Conservation (phyloP, 2,113 vertebrate species). For the Tretioscincus oriximinensis region DNA sequence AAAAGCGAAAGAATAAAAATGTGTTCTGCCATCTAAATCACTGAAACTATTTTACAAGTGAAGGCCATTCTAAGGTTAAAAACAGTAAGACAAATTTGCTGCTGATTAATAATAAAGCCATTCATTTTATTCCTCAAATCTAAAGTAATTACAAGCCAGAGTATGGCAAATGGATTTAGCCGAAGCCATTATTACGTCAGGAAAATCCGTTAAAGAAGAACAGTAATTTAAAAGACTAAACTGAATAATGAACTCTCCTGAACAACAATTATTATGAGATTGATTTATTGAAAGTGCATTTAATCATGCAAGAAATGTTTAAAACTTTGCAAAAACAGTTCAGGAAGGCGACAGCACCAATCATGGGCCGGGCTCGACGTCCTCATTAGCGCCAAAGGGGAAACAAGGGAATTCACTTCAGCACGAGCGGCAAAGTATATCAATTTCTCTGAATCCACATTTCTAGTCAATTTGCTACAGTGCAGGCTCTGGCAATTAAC, state of each 20-base stretch:
- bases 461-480: constrained; percentile 67
- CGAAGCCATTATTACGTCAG: constrained; percentile 67
- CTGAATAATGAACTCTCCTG: constrained; percentile 70
- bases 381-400: constrained; percentile 55
- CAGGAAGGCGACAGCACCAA: constrained; percentile 57
- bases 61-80: constrained; percentile 69
- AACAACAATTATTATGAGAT: constrained; percentile 72
- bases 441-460: constrained; percentile 61
- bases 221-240: constrained; percentile 71
- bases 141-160: constrained; percentile 70
- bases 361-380: constrained; percentile 49
- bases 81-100: constrained; percentile 71
- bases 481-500: constrained; percentile 62
- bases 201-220: constrained; percentile 70
- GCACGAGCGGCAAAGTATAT: constrained; percentile 63
- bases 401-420: constrained; percentile 63
- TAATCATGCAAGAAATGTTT: constrained; percentile 70
- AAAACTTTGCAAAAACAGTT: constrained; percentile 70
- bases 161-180: constrained; percentile 71
- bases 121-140: constrained; percentile 71
- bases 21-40: constrained; percentile 58
- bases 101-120: constrained; percentile 73
- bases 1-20: constrained; percentile 29
- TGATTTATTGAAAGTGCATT: constrained; percentile 72
- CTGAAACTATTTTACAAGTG: constrained; percentile 57